Evolutionary conservation across 2,797 vertebrate genomes (phyloP).

Genomic region (Sebastes matsubarae): DNA sequence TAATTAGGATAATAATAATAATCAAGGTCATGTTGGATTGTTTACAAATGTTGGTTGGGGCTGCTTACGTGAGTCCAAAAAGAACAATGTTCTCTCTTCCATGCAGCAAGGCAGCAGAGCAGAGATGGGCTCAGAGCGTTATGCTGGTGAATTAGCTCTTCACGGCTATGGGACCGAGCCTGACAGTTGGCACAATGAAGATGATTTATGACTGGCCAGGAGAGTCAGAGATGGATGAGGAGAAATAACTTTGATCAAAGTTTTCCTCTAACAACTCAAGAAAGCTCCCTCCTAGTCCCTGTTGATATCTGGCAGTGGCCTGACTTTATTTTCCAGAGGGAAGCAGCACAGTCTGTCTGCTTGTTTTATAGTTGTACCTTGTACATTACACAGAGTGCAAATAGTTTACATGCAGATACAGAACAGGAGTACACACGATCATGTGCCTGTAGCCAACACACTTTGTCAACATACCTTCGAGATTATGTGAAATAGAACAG

Average conservation of each 20-base stretch:
- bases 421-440: background rate
- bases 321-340: constrained; percentile 51
- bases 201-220: constrained; percentile 81
- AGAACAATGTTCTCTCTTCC: constrained; percentile 21
- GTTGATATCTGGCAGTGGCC: constrained; percentile 62
- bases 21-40: constrained; percentile 17
- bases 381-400: constrained; percentile 2
- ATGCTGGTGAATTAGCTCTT: constrained; percentile 73
- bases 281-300: constrained; percentile 60
- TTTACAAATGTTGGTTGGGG: constrained; percentile 23
- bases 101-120: constrained; percentile 56
- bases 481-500: background rate
- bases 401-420: constrained; percentile 9
- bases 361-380: constrained; percentile 18
- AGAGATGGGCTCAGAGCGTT: constrained; percentile 48
- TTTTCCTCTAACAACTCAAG: constrained; percentile 75
- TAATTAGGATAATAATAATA: constrained; percentile 16
- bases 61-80: background rate
- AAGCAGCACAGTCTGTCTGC: constrained; percentile 30
- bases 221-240: constrained; percentile 84
- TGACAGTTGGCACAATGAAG: constrained; percentile 80
- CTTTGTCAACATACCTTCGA: background rate
- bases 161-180: constrained; percentile 72
- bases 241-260: constrained; percentile 82
- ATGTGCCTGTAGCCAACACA: background rate